phyloP scores from a whole-genome alignment of 2,797 vertebrate species.

The Melanotaenia nigrans region DNA sequence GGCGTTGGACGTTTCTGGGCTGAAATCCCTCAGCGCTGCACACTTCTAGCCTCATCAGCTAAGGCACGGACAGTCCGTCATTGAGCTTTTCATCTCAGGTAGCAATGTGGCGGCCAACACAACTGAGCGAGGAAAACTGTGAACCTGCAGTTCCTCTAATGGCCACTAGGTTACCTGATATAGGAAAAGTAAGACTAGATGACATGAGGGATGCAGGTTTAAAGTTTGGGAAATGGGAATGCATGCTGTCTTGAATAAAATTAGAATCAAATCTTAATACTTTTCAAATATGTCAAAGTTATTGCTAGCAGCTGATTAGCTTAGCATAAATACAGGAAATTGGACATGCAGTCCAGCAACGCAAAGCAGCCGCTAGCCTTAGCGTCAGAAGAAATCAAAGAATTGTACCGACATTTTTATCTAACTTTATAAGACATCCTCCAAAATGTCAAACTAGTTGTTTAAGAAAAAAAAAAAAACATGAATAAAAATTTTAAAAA shows the following conservation, averaged over 20 bases:
- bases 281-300: not conserved
- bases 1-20: too few relatives aligned
- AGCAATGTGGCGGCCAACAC: not conserved
- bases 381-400: not conserved
- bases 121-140: not conserved
- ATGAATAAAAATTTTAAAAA: not conserved
- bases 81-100: not conserved
- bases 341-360: not conserved
- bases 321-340: slow-evolving; percentile 9
- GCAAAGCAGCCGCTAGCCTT: not conserved
- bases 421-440: not conserved
- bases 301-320: not conserved
- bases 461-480: not conserved
- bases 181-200: not conserved
- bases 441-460: not conserved
- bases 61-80: slow-evolving; percentile 70
- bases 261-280: not conserved
- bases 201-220: not conserved
- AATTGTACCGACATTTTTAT: not conserved
- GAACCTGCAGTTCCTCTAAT: slow-evolving; percentile 8
- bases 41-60: slow-evolving; percentile 35
- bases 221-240: not conserved
- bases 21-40: slow-evolving; percentile 26
- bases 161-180: not conserved
- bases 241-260: not conserved